Base-by-base conservation (phyloP, 2,113 vertebrate species). In the Abramis brama region DNA sequence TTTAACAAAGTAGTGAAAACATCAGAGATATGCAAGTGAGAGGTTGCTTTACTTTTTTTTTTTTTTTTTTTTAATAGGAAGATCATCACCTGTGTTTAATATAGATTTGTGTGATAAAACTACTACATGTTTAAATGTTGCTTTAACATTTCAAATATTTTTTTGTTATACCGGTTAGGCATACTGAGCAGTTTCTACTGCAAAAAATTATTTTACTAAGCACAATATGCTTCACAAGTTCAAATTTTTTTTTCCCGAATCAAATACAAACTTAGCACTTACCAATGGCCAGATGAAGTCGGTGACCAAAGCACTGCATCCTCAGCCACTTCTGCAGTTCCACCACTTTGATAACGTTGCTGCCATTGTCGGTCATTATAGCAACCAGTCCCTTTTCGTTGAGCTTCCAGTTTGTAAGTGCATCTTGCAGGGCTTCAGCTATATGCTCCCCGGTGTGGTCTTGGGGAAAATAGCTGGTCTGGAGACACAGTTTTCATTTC, bases 261-360 rank as follows among this genome's bases (percentile, higher is more conserved):
- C 3, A 45, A 70, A 74, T 74, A n/a, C 23, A 74, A 85, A 75
- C 19, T 43, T 86, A 23, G 73, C 23, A 64, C 9, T 86, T 74
- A 89, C 70, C 47, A 87, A 81, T 87, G 11, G 70, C 86, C 55
- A 89, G 50, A 70, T 87, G 79, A 85, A 86, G 86, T 79, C 83
- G 10, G 81, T 85, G 86, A 82, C 88, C 88, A 71, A 89, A 87
- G 74, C 86, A 86, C 80, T 86, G 86, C 83, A 86, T 84, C 59
- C 86, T 80, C 76, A 59, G 80, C 84, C 84, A 86, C 19, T 85
- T 81, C 19, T 84, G 76, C 50, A 88, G 84, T 30, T 89, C 55
- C 47, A 50, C 12, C 25, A 64, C 85, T 62, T 79, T 90, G 21
- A 88, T 75, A 45, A 88, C 15, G 59, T 86, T 86, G 62, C 59